Evolutionary conservation across 2,113 vertebrate species (phyloP).

Genomic region (Pheucticus melanocephalus): DNA sequence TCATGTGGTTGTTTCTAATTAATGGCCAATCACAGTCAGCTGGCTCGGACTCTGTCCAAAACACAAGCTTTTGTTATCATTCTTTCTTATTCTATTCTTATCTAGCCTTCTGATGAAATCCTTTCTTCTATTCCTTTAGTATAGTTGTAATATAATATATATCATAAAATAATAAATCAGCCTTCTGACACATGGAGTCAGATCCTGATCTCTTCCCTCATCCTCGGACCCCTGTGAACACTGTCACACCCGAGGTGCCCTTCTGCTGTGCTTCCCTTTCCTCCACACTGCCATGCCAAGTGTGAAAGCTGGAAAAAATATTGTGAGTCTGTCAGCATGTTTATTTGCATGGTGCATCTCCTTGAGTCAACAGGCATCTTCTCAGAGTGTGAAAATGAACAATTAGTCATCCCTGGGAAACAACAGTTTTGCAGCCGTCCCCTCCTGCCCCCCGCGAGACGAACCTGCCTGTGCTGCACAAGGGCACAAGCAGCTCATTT

Average conservation of each 20-base stretch:
- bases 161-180: too few relatives aligned
- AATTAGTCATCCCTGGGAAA: conserved; percentile 16
- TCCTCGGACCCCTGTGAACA: too few relatives aligned
- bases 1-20: too few relatives aligned
- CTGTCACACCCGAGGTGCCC: background rate
- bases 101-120: too few relatives aligned
- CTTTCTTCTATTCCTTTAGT: too few relatives aligned
- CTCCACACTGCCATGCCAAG: background rate
- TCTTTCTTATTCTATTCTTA: too few relatives aligned
- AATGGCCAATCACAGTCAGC: too few relatives aligned
- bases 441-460: background rate
- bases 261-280: background rate
- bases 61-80: too few relatives aligned
- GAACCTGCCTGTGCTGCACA: background rate
- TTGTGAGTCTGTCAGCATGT: background rate
- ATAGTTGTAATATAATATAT: too few relatives aligned
- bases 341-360: background rate
- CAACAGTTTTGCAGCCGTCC: background rate
- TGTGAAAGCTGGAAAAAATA: background rate
- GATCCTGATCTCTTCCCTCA: too few relatives aligned
- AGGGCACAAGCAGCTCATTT: background rate
- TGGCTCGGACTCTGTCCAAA: too few relatives aligned
- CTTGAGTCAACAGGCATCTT: background rate
- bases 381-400: background rate
- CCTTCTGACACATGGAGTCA: too few relatives aligned